Conservation (phyloP, 2,797 vertebrate genomes). For the Tapirus indicus region DNA sequence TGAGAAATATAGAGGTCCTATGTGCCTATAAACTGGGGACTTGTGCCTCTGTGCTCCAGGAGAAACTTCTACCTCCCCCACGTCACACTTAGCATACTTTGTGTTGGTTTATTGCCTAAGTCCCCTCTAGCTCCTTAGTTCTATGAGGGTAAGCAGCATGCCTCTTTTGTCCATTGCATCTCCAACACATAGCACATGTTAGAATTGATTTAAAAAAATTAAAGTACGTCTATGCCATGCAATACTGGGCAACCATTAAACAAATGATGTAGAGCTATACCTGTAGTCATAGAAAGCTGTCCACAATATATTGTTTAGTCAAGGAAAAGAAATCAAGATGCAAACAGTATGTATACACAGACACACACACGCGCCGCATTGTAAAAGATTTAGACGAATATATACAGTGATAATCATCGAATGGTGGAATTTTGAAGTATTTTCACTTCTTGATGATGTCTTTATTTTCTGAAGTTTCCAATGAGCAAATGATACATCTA, state of each 20-base stretch:
- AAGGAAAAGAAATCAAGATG: neutral
- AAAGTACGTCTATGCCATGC: neutral
- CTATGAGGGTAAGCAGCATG: neutral
- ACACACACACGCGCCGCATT: neutral
- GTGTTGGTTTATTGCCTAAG: neutral
- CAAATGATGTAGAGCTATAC: neutral
- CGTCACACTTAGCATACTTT: neutral
- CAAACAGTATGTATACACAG: neutral
- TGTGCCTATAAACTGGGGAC: neutral
- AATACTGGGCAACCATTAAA: neutral
- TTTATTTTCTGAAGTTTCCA: conserved; percentile 49
- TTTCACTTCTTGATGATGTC: conserved; percentile 4
- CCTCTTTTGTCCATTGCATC: neutral
- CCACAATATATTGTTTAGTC: neutral
- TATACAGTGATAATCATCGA: neutral
- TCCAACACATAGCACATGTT: neutral
- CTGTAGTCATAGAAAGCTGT: neutral
- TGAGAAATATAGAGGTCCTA: neutral
- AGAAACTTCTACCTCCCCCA: neutral
- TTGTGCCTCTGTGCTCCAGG: neutral
- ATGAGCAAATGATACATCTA: neutral
- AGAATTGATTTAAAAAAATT: neutral
- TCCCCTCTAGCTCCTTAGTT: neutral
- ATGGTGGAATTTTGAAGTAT: conserved; percentile 12
- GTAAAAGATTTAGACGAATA: neutral